Percentiles rank a stretch among this genome's conserved stretches.
Conservation (phyloP, 2,888 invertebrate species). For the Zootermopsis nevadensis region DNA sequence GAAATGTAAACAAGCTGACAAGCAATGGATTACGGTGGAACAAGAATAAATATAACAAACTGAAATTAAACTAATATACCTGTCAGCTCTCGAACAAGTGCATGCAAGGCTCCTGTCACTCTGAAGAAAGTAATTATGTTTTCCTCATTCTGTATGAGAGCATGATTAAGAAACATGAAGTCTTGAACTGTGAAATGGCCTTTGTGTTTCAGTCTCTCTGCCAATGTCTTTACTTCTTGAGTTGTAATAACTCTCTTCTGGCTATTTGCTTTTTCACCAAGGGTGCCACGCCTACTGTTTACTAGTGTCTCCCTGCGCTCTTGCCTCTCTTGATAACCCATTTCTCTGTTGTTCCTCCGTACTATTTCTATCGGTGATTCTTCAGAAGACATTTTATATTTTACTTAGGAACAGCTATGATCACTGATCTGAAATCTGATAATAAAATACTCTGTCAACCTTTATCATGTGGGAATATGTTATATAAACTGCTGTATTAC, state of each 20-base stretch:
- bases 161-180: conserved; percentile 62
- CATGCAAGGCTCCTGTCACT: conserved; percentile 63
- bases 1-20: no score
- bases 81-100: conserved; percentile 67
- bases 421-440: no score
- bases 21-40: no score
- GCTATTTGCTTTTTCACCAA: background rate
- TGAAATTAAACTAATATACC: conserved; percentile 56
- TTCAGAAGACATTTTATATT: background rate
- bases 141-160: conserved; percentile 62
- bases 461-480: no score
- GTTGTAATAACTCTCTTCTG: background rate
- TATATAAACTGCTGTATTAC: no score
- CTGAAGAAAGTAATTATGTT: conserved; percentile 61
- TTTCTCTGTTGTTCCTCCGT: background rate
- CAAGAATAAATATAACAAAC: no score
- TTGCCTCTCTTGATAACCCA: background rate
- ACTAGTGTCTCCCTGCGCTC: background rate
- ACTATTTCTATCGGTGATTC: conserved; percentile 9
- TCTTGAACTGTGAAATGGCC: conserved; percentile 55
- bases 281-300: conserved; percentile 11
- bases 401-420: background rate
- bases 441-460: no score
- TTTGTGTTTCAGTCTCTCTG: conserved; percentile 48
- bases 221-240: conserved; percentile 24